Conservation (phyloP, 2,797 vertebrate genomes). For the Tokudaia muenninki region DNA sequence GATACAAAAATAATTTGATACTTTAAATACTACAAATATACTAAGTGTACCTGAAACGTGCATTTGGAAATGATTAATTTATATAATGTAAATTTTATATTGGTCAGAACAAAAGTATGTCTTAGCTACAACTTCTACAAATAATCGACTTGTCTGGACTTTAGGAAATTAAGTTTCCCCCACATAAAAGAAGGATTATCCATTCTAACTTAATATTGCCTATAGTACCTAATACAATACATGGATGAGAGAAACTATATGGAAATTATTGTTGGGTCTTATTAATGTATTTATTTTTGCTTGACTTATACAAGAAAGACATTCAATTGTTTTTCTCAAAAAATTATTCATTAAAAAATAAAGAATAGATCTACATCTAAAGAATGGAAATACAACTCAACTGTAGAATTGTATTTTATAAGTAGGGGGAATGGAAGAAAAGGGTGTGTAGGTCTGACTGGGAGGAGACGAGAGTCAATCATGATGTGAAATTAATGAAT, state of each 20-base stretch:
- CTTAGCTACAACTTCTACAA: conserved; percentile 33
- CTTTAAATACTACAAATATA: not conserved
- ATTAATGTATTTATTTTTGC: conserved; percentile 10
- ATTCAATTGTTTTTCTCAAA: conserved; percentile 25
- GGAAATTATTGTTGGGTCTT: not conserved
- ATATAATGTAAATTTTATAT: not conserved
- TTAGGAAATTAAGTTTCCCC: conserved; percentile 30
- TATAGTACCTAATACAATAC: conserved; percentile 11
- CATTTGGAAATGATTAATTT: not conserved
- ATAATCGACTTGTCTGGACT: not conserved
- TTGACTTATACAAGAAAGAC: conserved; percentile 36
- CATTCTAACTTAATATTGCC: not conserved
- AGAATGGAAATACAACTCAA: not conserved
- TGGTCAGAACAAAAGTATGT: not conserved
- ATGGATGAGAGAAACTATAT: conserved; percentile 11
- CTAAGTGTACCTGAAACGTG: not conserved
- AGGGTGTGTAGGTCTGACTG: too few species aligned
- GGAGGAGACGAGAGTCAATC: too few species aligned
- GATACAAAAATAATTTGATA: not conserved
- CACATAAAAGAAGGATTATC: conserved; percentile 42
- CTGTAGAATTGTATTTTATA: not conserved
- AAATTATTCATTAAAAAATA: not conserved
- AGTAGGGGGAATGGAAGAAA: too few species aligned
- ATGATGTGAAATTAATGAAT: too few species aligned
- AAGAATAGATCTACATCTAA: not conserved